Conservation (phyloP, 2,113 vertebrate genomes). For the Pachycephala philippinensis region DNA sequence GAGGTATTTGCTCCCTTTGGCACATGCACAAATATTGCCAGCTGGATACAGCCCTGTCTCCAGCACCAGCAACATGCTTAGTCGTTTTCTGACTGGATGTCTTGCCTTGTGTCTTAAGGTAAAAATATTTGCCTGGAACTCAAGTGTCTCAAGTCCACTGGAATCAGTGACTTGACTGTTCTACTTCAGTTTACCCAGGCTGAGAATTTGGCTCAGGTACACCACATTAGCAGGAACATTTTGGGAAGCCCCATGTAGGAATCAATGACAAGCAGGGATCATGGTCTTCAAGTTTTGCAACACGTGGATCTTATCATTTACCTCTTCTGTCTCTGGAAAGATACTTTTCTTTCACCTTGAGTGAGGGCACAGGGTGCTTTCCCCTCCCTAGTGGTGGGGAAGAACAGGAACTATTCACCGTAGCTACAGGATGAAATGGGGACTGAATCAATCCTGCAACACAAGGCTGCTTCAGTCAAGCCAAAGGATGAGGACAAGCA, state of each 20-base stretch:
- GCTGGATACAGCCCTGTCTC: neutral
- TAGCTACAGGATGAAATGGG: neutral
- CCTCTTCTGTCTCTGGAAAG: neutral
- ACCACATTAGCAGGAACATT: neutral
- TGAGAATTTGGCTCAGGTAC: neutral
- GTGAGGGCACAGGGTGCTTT: neutral
- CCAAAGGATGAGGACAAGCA: neutral
- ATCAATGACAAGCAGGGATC: neutral
- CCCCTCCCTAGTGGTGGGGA: neutral
- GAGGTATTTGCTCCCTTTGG: neutral
- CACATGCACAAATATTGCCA: neutral
- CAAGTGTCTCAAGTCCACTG: neutral
- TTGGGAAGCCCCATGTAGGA: neutral
- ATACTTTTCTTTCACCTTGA: neutral
- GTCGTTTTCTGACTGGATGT: neutral
- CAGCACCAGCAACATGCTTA: neutral
- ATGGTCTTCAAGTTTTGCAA: neutral
- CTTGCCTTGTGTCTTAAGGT: neutral
- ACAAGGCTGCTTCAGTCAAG: neutral
- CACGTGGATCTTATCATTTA: fast-evolving
- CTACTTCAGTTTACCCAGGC: neutral
- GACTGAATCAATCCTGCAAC: neutral
- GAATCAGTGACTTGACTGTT: neutral
- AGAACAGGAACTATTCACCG: neutral
- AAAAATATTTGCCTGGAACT: neutral